phyloP scores from a whole-genome alignment of 2,797 vertebrate genomes.

The Pipistrellus pygmaeus region DNA sequence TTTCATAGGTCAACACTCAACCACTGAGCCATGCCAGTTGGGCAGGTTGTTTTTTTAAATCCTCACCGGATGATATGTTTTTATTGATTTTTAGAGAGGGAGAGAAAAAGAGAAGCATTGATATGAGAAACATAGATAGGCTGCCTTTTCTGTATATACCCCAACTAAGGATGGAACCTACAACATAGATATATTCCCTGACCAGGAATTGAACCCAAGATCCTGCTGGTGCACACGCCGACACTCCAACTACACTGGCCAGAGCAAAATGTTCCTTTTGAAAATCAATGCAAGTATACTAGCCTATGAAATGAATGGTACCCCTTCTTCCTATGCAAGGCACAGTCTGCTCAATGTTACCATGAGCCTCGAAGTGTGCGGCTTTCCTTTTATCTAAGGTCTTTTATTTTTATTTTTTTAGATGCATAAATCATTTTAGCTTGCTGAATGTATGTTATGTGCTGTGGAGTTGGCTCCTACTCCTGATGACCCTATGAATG shows the following conservation, averaged over 20 bases:
- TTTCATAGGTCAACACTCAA: not conserved
- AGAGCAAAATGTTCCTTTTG: not conserved
- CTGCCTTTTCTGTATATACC: not conserved
- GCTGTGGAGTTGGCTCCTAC: too few relatives aligned
- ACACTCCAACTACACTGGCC: not conserved
- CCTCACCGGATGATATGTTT: not conserved
- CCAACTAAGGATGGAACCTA: not conserved
- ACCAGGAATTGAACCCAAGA: not conserved
- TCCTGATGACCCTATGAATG: too few relatives aligned
- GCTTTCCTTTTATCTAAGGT: not conserved
- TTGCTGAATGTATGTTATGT: too few relatives aligned
- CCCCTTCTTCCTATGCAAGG: not conserved
- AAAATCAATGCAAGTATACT: not conserved
- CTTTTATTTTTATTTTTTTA: not conserved
- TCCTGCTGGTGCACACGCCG: not conserved
- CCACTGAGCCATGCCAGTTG: not conserved
- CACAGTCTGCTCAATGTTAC: not conserved
- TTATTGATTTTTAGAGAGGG: not conserved
- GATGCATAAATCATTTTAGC: too few relatives aligned
- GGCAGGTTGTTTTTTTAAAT: not conserved
- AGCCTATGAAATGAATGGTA: not conserved
- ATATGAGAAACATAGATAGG: not conserved
- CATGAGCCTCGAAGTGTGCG: not conserved
- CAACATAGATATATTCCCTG: not conserved
- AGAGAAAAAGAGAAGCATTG: not conserved